These are phyloP conservation scores for Hyperoodon ampullatus DNA, from an alignment of 2,113 vertebrate genomes.

Conservation along the genomic window DNA sequence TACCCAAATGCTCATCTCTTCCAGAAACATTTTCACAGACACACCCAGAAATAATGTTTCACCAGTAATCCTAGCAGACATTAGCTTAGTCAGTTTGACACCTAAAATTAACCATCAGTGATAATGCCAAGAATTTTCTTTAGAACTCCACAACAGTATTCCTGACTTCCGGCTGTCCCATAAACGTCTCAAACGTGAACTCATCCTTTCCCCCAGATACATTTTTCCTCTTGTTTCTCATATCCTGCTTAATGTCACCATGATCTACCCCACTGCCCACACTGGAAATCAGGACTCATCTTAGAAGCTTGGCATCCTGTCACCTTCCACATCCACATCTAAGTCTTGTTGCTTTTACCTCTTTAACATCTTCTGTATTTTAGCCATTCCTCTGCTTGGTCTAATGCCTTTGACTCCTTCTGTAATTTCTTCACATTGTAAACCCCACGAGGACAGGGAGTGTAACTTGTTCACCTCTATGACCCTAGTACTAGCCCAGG, in stretches of 20 bases:
- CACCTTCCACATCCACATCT: not conserved
- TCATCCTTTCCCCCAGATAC: not conserved
- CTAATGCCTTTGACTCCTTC: not conserved
- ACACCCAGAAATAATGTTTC: not conserved
- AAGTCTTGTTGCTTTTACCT: not conserved
- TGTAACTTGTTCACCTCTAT: not conserved
- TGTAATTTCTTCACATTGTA: not conserved
- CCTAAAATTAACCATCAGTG: not conserved
- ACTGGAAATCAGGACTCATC: not conserved
- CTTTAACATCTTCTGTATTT: not conserved
- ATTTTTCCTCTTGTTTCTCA: not conserved
- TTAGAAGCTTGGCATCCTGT: not conserved
- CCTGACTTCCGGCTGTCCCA: not conserved
- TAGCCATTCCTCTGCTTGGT: not conserved
- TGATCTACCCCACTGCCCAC: not conserved
- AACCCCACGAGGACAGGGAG: not conserved
- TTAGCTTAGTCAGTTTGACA: not conserved
- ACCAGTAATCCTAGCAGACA: not conserved
- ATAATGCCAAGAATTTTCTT: not conserved
- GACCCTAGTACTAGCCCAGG: not conserved
- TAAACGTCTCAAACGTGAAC: not conserved
- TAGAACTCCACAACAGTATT: not conserved
- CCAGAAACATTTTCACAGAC: not conserved
- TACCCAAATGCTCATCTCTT: not conserved
- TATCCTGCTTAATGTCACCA: not conserved